Conservation (phyloP, 2,797 vertebrate species). For the Masticophis lateralis region DNA sequence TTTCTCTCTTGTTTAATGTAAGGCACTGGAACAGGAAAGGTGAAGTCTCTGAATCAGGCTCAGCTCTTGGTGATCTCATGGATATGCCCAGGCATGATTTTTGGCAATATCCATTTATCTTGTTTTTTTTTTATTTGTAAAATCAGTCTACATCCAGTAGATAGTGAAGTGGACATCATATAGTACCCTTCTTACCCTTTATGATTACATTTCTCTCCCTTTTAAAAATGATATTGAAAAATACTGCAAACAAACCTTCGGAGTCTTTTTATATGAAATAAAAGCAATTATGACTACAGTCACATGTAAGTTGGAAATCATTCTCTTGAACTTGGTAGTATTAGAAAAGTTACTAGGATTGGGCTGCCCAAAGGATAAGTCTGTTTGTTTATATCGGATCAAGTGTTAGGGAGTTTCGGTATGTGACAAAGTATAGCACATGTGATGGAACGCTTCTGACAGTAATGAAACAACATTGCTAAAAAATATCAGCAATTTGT, state of each 20-base stretch:
- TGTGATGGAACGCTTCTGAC: constrained; percentile 6
- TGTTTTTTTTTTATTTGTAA: not conserved
- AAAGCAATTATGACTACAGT: not conserved
- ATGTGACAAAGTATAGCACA: constrained; percentile 45
- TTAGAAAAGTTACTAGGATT: not conserved
- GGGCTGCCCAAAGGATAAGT: not conserved
- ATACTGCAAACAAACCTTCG: not conserved
- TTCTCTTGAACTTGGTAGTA: not conserved
- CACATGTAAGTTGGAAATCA: not conserved
- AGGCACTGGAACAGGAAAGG: not conserved
- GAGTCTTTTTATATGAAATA: not conserved
- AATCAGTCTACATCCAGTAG: not conserved
- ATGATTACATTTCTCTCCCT: not conserved
- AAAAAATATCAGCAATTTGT: constrained; percentile 2
- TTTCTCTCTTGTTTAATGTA: not conserved
- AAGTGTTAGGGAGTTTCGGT: constrained; percentile 29
- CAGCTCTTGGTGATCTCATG: not conserved
- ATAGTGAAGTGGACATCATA: not conserved
- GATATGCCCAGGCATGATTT: not conserved
- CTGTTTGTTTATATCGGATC: constrained; percentile 6
- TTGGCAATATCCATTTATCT: not conserved
- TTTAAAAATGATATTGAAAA: not conserved
- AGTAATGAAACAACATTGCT: not conserved
- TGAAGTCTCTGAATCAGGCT: not conserved
- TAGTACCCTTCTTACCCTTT: not conserved